Evolutionary conservation across 2,797 vertebrate species (phyloP).

Genomic region (Sebastes hubbsi): DNA sequence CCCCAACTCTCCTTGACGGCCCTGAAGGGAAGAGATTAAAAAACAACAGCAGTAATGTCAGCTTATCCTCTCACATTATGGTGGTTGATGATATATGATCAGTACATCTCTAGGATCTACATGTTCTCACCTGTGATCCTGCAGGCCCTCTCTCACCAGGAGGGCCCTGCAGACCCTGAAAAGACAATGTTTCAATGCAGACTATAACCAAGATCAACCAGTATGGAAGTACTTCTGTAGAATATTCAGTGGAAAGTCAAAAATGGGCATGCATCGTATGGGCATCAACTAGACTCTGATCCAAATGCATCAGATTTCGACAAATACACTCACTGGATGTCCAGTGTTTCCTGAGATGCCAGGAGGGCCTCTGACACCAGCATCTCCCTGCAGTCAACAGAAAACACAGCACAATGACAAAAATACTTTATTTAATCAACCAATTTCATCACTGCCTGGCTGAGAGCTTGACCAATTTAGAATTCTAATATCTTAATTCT

Average conservation of each 20-base stretch:
- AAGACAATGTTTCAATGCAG: neutral
- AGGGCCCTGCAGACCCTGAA: slow-evolving; percentile 81
- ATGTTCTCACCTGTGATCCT: slow-evolving; percentile 79
- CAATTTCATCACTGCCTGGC: neutral
- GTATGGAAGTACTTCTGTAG: neutral
- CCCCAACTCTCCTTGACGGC: slow-evolving; percentile 79
- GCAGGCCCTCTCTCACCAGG: slow-evolving; percentile 77
- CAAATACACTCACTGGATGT: slow-evolving; percentile 68
- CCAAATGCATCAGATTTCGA: neutral
- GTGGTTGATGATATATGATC: neutral
- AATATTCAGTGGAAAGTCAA: neutral
- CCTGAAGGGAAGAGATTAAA: slow-evolving; percentile 62
- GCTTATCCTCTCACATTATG: neutral
- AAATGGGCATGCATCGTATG: neutral
- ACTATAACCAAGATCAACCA: neutral
- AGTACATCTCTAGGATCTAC: neutral
- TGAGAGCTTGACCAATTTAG: neutral
- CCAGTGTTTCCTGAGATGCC: slow-evolving; percentile 80
- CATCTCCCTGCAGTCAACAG: slow-evolving; percentile 72
- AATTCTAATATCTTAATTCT: neutral
- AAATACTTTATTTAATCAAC: neutral
- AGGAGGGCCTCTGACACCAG: slow-evolving; percentile 71
- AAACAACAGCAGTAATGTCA: neutral
- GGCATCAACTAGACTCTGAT: neutral
- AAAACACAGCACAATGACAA: neutral